These are phyloP conservation scores for Torymus tubicola DNA, from an alignment of 2,888 invertebrate genomes.

Conservation along the genomic window DNA sequence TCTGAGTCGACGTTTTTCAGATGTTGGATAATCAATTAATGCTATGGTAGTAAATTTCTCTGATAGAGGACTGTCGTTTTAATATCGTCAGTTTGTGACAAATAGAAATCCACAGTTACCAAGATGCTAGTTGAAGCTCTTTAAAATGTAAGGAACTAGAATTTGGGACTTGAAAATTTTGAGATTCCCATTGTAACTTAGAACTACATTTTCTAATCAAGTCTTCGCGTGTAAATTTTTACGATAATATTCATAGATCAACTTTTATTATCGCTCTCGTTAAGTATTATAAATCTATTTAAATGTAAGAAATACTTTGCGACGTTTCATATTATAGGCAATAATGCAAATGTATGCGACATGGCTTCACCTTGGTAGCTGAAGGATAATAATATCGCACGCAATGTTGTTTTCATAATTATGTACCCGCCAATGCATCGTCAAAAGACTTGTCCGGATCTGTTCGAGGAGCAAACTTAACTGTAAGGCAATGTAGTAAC, in stretches of 20 bases:
- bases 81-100: slow-evolving; percentile 10
- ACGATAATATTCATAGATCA: too few species aligned
- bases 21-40: neutral
- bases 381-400: neutral
- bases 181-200: too few species aligned
- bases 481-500: slow-evolving; percentile 48
- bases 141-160: neutral
- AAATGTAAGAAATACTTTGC: too few species aligned
- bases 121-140: neutral
- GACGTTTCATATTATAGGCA: too few species aligned
- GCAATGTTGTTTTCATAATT: neutral
- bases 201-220: too few species aligned
- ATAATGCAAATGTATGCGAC: too few species aligned
- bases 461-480: slow-evolving; percentile 37
- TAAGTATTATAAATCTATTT: too few species aligned
- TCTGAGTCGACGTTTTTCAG: neutral
- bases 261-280: too few species aligned
- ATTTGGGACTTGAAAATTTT: too few species aligned
- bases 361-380: neutral
- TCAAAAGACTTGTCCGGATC: slow-evolving; percentile 6
- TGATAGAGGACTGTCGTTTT: slow-evolving; percentile 18
- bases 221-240: too few species aligned
- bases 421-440: neutral
- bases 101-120: slow-evolving; percentile 12
- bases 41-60: slow-evolving; percentile 2